A percentile compares a stretch with the other conserved stretches of the same genome.
These are phyloP conservation scores for Eupithecia subumbrata DNA, from an alignment of 2,888 invertebrate genomes.

Conservation along the genomic window DNA sequence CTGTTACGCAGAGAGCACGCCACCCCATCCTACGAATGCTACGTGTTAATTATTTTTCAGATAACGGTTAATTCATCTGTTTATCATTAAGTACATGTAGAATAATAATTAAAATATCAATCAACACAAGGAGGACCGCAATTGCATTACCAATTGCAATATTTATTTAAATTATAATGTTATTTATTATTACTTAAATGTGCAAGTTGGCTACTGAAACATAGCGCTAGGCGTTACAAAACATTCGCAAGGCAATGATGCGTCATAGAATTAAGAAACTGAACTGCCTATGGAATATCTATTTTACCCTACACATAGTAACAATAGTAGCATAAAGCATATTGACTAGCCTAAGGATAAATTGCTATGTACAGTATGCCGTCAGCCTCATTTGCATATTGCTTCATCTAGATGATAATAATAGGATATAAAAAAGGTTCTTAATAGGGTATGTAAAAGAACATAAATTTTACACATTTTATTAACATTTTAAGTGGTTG, in stretches of 20 bases:
- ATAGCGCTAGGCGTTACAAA: slow-evolving; percentile 39
- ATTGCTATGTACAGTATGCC: background rate
- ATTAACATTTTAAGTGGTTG: slow-evolving; percentile 50
- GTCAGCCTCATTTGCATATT: background rate
- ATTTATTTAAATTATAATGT: background rate
- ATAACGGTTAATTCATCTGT: background rate
- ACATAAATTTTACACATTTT: slow-evolving; percentile 24
- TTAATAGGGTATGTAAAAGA: background rate
- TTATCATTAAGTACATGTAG: background rate
- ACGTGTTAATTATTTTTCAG: background rate
- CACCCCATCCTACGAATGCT: background rate
- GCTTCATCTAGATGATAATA: background rate
- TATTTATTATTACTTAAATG: background rate
- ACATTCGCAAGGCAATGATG: slow-evolving; percentile 47
- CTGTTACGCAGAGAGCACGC: background rate
- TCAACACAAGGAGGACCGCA: background rate
- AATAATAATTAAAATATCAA: background rate
- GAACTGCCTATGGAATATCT: background rate
- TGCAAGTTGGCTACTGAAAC: background rate
- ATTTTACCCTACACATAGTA: background rate
- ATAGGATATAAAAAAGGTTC: too few relatives aligned
- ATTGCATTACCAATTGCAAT: background rate
- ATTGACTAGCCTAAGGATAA: background rate
- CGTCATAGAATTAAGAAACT: slow-evolving; percentile 36
- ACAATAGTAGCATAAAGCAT: background rate